A percentile compares a stretch with the other conserved stretches of the same genome.
phyloP scores from a whole-genome alignment of 2,113 vertebrate genomes.

The Prolemur simus region DNA sequence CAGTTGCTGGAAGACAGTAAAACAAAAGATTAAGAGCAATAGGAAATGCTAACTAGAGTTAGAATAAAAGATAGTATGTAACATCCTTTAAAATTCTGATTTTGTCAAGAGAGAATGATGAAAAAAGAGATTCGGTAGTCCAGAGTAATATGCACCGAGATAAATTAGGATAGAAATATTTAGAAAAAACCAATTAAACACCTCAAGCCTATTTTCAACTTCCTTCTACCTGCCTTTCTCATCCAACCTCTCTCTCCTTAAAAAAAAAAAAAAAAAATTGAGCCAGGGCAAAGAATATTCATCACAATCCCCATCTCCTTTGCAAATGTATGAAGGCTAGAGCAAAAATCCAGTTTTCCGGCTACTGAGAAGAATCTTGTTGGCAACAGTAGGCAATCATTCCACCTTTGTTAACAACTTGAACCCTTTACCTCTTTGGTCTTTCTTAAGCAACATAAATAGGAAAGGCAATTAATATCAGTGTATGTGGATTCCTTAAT shows the following conservation, averaged over 20 bases:
- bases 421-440: neutral
- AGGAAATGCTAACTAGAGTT: neutral
- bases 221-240: neutral
- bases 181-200: neutral
- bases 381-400: neutral
- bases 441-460: neutral
- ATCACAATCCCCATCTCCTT: accelerated
- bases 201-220: neutral
- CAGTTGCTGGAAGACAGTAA: neutral
- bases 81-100: neutral
- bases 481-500: neutral
- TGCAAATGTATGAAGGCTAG: neutral
- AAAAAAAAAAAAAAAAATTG: neutral
- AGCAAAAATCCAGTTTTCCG: neutral
- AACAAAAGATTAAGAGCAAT: neutral
- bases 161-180: neutral
- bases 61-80: neutral
- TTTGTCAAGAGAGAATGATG: neutral
- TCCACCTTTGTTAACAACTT: neutral
- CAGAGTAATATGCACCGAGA: neutral
- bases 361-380: neutral
- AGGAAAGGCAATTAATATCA: neutral
- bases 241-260: neutral
- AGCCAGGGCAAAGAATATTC: neutral
- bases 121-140: neutral